phyloP scores from a whole-genome alignment of 2,888 invertebrate species.

The Drosophila anceps region DNA sequence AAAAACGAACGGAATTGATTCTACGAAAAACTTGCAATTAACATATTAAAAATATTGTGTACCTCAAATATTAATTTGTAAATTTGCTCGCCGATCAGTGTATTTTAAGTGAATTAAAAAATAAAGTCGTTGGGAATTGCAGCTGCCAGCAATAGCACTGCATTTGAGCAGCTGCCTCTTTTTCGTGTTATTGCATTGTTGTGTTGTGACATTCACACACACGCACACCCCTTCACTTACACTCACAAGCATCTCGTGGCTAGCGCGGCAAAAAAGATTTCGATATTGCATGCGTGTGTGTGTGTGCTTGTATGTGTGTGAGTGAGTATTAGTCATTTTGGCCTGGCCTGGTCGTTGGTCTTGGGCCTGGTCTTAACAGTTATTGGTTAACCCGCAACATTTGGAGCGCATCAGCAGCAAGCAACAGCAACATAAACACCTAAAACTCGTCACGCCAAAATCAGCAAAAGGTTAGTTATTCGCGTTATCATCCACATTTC shows the following conservation, averaged over 20 bases:
- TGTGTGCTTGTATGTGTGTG: conserved; percentile 35
- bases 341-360: conserved; percentile 67
- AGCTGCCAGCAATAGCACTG: conserved; percentile 43
- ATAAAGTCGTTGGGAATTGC: conserved; percentile 3
- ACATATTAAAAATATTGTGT: conserved; percentile 7
- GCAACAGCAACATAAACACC: conserved; percentile 11
- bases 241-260: conserved; percentile 30
- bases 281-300: conserved; percentile 38
- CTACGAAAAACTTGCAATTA: conserved; percentile 12
- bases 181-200: conserved; percentile 37
- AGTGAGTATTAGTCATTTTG: conserved; percentile 59
- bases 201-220: conserved; percentile 49
- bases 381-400: conserved; percentile 42
- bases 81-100: neutral
- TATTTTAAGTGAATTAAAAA: conserved; percentile 23
- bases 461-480: conserved; percentile 67
- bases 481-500: conserved; percentile 32
- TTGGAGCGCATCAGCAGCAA: conserved; percentile 58
- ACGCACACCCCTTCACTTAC: conserved; percentile 9
- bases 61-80: neutral
- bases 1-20: conserved; percentile 29
- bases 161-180: conserved; percentile 68
- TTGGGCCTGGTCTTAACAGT: conserved; percentile 58
- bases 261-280: conserved; percentile 65
- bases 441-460: conserved; percentile 26